A percentile compares a stretch with the other conserved stretches of the same genome.
phyloP scores from a whole-genome alignment of 2,113 vertebrate genomes.

The Hylia prasina region DNA sequence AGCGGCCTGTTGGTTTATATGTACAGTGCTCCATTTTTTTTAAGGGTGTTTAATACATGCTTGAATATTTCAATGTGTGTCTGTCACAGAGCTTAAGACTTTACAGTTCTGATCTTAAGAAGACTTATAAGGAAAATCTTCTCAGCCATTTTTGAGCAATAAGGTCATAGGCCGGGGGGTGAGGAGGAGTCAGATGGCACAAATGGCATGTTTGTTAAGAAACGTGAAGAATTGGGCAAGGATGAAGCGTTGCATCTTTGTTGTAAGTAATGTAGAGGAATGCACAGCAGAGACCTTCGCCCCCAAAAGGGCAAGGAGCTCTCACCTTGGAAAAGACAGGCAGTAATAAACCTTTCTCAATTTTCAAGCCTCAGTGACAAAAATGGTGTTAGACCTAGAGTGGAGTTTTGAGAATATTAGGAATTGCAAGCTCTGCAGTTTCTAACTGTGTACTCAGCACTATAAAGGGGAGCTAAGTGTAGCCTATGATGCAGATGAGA shows the following conservation, averaged over 20 bases:
- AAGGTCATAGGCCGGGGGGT: slow-evolving; percentile 30
- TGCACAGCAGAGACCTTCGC: slow-evolving; percentile 60
- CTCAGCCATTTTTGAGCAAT: slow-evolving; percentile 22
- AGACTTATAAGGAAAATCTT: slow-evolving; percentile 4
- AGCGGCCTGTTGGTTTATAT: neutral
- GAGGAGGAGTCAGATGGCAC: slow-evolving; percentile 9
- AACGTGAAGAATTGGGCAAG: slow-evolving; percentile 37
- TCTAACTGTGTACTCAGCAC: neutral
- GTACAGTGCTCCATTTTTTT: neutral
- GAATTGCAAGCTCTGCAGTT: neutral
- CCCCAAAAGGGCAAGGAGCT: slow-evolving; percentile 44
- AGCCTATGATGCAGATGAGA: neutral
- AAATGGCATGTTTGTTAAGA: slow-evolving; percentile 45
- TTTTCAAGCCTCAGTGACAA: slow-evolving; percentile 33
- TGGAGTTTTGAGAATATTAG: neutral
- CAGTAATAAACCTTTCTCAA: slow-evolving; percentile 16
- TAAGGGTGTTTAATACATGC: neutral
- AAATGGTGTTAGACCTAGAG: neutral
- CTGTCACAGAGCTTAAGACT: neutral
- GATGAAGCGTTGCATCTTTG: slow-evolving; percentile 45
- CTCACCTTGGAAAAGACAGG: slow-evolving; percentile 53
- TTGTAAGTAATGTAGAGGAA: slow-evolving; percentile 55
- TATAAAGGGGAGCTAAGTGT: neutral
- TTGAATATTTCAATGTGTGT: neutral
- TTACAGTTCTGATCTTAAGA: neutral